A percentile compares a stretch with the other conserved stretches of the same genome.
These are phyloP conservation scores for Apamea sordens DNA, from an alignment of 2,888 invertebrate genomes.

Conservation along the genomic window DNA sequence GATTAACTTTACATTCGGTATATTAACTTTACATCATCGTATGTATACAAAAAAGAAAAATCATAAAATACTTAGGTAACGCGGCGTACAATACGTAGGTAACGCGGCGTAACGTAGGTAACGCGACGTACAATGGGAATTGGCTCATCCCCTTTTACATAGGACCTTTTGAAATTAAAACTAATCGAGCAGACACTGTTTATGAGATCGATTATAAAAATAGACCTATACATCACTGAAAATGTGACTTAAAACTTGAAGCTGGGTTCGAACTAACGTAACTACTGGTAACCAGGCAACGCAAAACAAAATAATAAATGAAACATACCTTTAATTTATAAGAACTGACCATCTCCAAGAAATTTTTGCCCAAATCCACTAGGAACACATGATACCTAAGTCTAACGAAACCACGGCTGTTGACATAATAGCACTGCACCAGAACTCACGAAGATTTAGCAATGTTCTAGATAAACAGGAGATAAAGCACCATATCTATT, in stretches of 20 bases:
- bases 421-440: conserved; percentile 67
- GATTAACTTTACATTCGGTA: conserved; percentile 2
- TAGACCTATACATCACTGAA: background rate
- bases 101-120: background rate
- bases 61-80: background rate
- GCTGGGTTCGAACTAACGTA: background rate
- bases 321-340: conserved; percentile 70
- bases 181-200: background rate
- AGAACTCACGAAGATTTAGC: conserved; percentile 72
- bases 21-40: conserved; percentile 4
- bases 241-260: conserved; percentile 17
- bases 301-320: conserved; percentile 9
- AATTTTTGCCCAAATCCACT: conserved; percentile 27
- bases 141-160: background rate
- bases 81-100: background rate
- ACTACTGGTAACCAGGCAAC: conserved; percentile 20
- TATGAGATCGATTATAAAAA: background rate
- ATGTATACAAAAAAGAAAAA: background rate
- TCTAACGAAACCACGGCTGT: conserved; percentile 39
- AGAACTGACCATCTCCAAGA: conserved; percentile 66
- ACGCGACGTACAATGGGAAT: background rate
- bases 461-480: conserved; percentile 77
- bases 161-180: background rate
- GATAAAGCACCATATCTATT: conserved; percentile 79
- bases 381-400: conserved; percentile 50